These are phyloP conservation scores for Scelioninae gen. 1 DNA, from an alignment of 2,888 invertebrate genomes.

Conservation along the genomic window DNA sequence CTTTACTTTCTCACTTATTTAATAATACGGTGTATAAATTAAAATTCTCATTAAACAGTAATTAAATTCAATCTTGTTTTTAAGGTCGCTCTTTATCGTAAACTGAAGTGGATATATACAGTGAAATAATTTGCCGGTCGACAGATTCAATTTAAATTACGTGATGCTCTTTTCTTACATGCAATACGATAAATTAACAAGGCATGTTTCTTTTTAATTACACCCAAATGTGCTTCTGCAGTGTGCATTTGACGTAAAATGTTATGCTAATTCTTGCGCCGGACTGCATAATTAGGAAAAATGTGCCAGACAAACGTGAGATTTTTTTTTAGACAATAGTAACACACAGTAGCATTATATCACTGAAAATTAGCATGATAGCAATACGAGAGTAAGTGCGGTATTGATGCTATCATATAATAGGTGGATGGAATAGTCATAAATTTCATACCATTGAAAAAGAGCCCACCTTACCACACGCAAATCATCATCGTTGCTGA, in stretches of 20 bases:
- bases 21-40: constrained; percentile 4
- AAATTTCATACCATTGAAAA: constrained; percentile 38
- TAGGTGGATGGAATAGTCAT: constrained; percentile 43
- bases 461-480: constrained; percentile 6
- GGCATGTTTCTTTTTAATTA: constrained; percentile 52
- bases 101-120: constrained; percentile 20
- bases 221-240: constrained; percentile 40
- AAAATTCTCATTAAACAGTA: constrained; percentile 16
- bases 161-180: constrained; percentile 44
- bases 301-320: constrained; percentile 43
- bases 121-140: constrained; percentile 33
- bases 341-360: constrained; percentile 38
- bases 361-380: constrained; percentile 54
- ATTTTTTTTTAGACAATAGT: constrained; percentile 45
- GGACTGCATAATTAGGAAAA: constrained; percentile 50
- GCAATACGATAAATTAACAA: constrained; percentile 47
- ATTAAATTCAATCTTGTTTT: constrained; percentile 7
- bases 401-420: constrained; percentile 56
- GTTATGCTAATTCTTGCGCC: constrained; percentile 48
- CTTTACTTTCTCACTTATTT: background rate
- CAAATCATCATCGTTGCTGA: constrained; percentile 8
- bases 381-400: constrained; percentile 46
- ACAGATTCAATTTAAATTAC: constrained; percentile 48
- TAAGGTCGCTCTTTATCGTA: constrained; percentile 5
- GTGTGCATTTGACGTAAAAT: constrained; percentile 57